Conservation (phyloP, 2,888 invertebrate species). For the Caenorhabditis angaria region DNA sequence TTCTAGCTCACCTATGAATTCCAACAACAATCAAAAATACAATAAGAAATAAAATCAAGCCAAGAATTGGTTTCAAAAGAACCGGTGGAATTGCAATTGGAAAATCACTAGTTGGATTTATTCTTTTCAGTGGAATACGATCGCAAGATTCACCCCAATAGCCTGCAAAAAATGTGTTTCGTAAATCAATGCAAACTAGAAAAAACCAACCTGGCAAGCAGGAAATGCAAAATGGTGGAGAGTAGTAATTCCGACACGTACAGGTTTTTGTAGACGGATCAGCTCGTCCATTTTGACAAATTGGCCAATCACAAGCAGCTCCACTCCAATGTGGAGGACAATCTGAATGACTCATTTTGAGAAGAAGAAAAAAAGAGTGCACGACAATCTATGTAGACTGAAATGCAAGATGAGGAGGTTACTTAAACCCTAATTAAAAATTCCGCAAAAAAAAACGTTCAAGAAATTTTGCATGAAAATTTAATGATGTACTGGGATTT, state of each 20-base stretch:
- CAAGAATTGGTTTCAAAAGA: conserved; percentile 32
- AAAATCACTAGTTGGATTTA: conserved; percentile 29
- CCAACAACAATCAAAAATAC: conserved; percentile 13
- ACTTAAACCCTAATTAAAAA: too few relatives aligned
- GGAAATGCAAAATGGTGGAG: conserved; percentile 45
- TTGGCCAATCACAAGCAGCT: conserved; percentile 47
- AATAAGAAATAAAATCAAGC: conserved; percentile 19
- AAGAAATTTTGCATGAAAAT: too few relatives aligned
- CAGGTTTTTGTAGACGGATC: conserved; percentile 40
- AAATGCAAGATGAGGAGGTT: too few relatives aligned
- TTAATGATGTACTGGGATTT: too few relatives aligned
- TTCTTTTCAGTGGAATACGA: conserved; percentile 35
- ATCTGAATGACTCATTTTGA: conserved; percentile 20
- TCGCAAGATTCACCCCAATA: conserved; percentile 49
- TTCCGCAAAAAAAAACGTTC: too few relatives aligned
- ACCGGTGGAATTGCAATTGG: conserved; percentile 40
- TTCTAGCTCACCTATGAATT: conserved; percentile 27
- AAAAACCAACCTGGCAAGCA: conserved; percentile 32
- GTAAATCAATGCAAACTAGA: neutral
- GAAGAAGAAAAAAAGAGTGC: neutral
- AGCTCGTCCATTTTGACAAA: conserved; percentile 40
- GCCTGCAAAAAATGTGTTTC: conserved; percentile 16
- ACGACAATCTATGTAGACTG: too few relatives aligned
- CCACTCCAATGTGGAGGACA: conserved; percentile 48
- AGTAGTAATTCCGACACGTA: conserved; percentile 34